Evolutionary conservation across 2,113 vertebrate genomes (phyloP), one percentile per base, ranked within the genome.

Genomic region (Sapayoa aenigma): DNA sequence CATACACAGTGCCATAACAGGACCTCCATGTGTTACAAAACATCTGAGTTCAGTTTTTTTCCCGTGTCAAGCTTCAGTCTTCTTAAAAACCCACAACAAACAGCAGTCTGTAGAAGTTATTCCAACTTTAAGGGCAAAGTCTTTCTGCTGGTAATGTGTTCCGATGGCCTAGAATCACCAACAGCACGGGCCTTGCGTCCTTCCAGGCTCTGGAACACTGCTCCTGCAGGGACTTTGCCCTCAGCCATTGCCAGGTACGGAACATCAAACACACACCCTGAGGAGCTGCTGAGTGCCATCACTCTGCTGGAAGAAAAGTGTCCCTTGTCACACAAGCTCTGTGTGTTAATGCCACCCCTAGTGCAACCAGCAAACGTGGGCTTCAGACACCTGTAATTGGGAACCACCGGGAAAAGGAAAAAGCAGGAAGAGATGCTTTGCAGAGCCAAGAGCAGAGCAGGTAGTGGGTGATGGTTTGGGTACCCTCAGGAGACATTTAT

Each of bases 201-300:
- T 73, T 15, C 8, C 27, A 56, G 31, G 44, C 25, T 63, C 55
- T 24, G 12, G 47, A 53, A 20, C 35, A 4, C 15, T 11, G 8
- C 0, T 76, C 41, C 86, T 69, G 46, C 59, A 44, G 6, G 30
- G 16, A 52, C 49, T 50, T 7, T 10, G 12, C 37, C 67, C 80
- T 49, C 52, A 27, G 10, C 16, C 2, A 1, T 0, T 21, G 46
- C 14, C 6, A 78, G 66, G 16, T 1, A 4, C 11, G 3, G 33
- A 50, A 25, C 55, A 31, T 14, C 3, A 1, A 75, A 27, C 0
- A 4, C 0, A 1, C 42, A 44, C 27, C 68, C 67, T 5, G 4
- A 7, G 23, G 20, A 39, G 47, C 16, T 8, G 12, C 24, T 0
- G 5, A 35, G 21, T 25, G 7, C 46, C 39, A 22, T 11, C 16